These are phyloP conservation scores for Chinchilla lanigera DNA, from an alignment of 2,113 vertebrate species.

Conservation along the genomic window DNA sequence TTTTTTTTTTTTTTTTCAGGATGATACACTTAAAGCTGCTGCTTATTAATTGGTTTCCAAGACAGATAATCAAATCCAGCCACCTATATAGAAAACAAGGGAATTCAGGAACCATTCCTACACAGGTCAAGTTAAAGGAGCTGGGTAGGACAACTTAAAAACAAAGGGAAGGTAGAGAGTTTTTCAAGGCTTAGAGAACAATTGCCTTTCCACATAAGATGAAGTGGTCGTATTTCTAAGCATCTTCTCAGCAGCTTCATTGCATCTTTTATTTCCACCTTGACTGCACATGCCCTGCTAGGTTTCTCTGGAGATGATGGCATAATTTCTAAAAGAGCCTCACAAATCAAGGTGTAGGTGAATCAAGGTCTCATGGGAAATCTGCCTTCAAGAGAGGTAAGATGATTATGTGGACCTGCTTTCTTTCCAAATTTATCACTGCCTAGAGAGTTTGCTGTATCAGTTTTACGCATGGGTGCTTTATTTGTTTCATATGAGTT, in stretches of 20 bases:
- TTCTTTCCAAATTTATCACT: slow-evolving; percentile 80
- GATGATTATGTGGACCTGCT: slow-evolving; percentile 76
- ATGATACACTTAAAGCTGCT: background rate
- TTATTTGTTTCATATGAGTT: slow-evolving; percentile 83
- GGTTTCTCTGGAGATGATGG: slow-evolving; percentile 44
- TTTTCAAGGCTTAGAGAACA: slow-evolving; percentile 25
- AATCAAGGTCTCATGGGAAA: slow-evolving; percentile 74
- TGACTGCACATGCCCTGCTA: slow-evolving; percentile 52
- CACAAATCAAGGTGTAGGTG: slow-evolving; percentile 65
- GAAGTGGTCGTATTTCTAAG: slow-evolving; percentile 37
- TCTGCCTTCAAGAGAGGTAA: slow-evolving; percentile 65
- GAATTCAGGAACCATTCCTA: background rate
- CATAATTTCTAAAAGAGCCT: slow-evolving; percentile 58
- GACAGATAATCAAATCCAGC: background rate
- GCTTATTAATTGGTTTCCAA: background rate
- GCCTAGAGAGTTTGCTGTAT: slow-evolving; percentile 80
- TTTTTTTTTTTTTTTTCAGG: slow-evolving; percentile 13
- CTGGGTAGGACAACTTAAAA: background rate
- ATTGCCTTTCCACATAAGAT: slow-evolving; percentile 14
- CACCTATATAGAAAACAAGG: background rate
- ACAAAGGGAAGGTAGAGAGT: background rate
- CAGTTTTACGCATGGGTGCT: slow-evolving; percentile 87
- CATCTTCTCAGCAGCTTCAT: slow-evolving; percentile 19
- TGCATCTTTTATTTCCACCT: slow-evolving; percentile 46
- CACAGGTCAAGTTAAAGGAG: background rate